These are phyloP conservation scores for Dione juno DNA, from an alignment of 2,888 invertebrate species.

Conservation along the genomic window DNA sequence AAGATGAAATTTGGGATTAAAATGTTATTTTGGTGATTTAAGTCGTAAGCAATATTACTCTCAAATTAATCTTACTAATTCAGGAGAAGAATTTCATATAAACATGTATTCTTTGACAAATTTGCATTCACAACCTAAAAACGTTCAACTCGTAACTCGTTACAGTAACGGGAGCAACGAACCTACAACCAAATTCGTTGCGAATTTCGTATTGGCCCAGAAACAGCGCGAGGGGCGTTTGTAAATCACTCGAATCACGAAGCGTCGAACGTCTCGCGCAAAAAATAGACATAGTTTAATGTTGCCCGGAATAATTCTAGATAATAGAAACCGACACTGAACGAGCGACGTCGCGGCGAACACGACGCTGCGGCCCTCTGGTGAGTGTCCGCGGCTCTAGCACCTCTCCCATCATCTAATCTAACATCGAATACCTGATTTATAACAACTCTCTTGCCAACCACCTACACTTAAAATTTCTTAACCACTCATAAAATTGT, in stretches of 20 bases:
- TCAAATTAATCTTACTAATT: background rate
- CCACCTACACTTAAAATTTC: conserved; percentile 59
- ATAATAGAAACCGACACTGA: conserved; percentile 72
- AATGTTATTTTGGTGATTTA: conserved; percentile 1
- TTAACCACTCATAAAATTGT: conserved; percentile 41
- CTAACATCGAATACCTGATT: conserved; percentile 61
- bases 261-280: conserved; percentile 69
- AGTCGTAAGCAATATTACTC: conserved; percentile 9
- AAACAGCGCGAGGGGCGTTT: conserved; percentile 68
- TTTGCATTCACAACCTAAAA: conserved; percentile 31
- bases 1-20: background rate
- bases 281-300: conserved; percentile 79
- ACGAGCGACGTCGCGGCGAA: conserved; percentile 61
- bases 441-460: conserved; percentile 63
- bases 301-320: conserved; percentile 73
- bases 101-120: conserved; percentile 9
- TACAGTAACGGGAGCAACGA: conserved; percentile 63
- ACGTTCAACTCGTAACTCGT: conserved; percentile 17
- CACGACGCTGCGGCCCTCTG: conserved; percentile 70
- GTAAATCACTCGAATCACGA: conserved; percentile 74
- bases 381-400: conserved; percentile 59
- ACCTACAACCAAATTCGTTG: conserved; percentile 57
- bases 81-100: background rate
- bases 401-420: conserved; percentile 25
- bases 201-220: conserved; percentile 72